phyloP scores from a whole-genome alignment of 2,888 invertebrate species.

The Oscheius sp. region DNA sequence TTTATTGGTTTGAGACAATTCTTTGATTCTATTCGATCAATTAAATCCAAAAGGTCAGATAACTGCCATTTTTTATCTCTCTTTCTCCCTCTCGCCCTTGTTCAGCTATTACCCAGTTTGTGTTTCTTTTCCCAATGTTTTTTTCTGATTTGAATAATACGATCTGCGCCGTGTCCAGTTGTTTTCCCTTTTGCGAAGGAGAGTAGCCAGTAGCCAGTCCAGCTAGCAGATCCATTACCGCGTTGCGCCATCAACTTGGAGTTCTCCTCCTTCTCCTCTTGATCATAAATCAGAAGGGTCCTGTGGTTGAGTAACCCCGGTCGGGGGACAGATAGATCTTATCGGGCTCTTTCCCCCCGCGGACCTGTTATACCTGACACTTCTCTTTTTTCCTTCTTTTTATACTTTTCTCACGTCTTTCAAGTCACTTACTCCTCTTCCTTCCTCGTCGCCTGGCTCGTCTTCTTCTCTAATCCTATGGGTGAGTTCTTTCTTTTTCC shows the following conservation, averaged over 20 bases:
- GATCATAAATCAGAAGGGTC: not conserved
- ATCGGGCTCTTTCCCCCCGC: constrained; percentile 4
- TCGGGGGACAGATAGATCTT: constrained; percentile 24
- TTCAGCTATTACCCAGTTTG: not conserved
- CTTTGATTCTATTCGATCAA: too few relatives aligned
- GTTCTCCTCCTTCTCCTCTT: too few relatives aligned
- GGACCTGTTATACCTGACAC: constrained; percentile 6
- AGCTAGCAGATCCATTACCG: constrained; percentile 19
- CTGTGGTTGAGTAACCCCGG: constrained; percentile 19
- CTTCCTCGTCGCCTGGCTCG: not conserved
- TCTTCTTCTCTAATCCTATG: not conserved
- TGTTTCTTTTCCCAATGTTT: not conserved
- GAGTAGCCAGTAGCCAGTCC: constrained; percentile 16
- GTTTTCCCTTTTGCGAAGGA: constrained; percentile 7
- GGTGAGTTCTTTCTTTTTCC: too few relatives aligned
- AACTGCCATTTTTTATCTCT: not conserved
- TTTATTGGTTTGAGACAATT: too few relatives aligned
- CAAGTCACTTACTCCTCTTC: not conserved
- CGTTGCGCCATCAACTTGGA: constrained; percentile 20
- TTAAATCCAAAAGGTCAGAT: too few relatives aligned
- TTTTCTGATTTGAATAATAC: not conserved
- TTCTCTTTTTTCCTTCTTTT: not conserved
- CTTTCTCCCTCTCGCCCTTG: not conserved
- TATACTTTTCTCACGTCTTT: not conserved
- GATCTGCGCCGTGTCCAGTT: not conserved